phyloP scores from a whole-genome alignment of 2,888 invertebrate genomes.

The Drosophila rellima region DNA sequence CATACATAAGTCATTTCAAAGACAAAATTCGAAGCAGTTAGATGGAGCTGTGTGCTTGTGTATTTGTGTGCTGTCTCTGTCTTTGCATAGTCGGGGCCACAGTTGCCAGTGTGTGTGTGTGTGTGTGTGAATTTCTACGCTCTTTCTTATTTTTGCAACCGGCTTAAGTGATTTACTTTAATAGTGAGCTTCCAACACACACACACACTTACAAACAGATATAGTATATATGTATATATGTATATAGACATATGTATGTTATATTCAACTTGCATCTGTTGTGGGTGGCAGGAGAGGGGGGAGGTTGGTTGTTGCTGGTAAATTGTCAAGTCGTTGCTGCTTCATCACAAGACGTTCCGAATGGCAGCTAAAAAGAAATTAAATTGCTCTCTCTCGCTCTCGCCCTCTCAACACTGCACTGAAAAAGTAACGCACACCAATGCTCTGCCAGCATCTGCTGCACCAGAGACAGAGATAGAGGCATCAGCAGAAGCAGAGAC shows the following conservation, averaged over 20 bases:
- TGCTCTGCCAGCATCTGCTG: constrained; percentile 39
- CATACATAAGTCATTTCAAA: constrained; percentile 32
- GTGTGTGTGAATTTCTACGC: constrained; percentile 48
- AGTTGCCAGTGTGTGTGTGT: constrained; percentile 17
- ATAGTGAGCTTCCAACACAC: constrained; percentile 31
- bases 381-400: constrained; percentile 69
- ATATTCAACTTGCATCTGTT: background rate
- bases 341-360: constrained; percentile 75
- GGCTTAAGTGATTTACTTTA: constrained; percentile 75
- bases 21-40: constrained; percentile 16
- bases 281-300: background rate
- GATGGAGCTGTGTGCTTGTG: background rate
- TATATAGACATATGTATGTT: background rate
- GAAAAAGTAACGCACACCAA: constrained; percentile 46
- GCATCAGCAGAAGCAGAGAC: constrained; percentile 1
- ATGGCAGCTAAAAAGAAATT: constrained; percentile 73
- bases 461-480: constrained; percentile 3
- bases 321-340: constrained; percentile 59
- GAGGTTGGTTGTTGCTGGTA: constrained; percentile 7
- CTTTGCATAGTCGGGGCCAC: constrained; percentile 9
- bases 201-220: background rate
- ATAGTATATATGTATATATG: background rate
- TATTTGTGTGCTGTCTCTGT: background rate
- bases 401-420: constrained; percentile 37
- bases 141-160: constrained; percentile 67